Evolutionary conservation across 1,140 invertebrate species (phyloP).

Genomic region (Pectinophora gossypiella): DNA sequence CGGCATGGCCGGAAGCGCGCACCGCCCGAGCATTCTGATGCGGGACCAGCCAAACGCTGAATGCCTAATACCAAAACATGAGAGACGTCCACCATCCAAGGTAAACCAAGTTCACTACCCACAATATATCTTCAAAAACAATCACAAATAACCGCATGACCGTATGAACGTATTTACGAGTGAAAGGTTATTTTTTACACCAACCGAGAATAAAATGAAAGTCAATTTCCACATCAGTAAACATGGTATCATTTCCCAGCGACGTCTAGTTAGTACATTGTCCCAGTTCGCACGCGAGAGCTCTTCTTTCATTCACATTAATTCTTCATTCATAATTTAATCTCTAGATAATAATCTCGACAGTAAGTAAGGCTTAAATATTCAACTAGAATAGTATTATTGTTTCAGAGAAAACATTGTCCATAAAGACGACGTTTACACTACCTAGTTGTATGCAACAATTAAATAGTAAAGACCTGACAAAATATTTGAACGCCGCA

Average conservation of each 20-base stretch:
- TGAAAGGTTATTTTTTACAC: not conserved
- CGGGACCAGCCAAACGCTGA: not conserved
- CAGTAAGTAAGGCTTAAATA: not conserved
- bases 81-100: slow-evolving; percentile 15
- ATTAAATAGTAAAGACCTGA: too few species aligned
- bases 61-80: slow-evolving; percentile 5
- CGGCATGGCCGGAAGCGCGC: slow-evolving; percentile 34
- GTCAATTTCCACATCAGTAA: slow-evolving; percentile 1
- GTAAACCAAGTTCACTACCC: slow-evolving; percentile 6
- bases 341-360: not conserved
- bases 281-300: slow-evolving; percentile 10
- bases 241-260: not conserved
- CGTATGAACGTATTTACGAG: too few species aligned
- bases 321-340: slow-evolving; percentile 7
- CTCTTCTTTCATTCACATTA: not conserved
- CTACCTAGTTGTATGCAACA: too few species aligned
- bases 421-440: too few species aligned
- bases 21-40: slow-evolving; percentile 40
- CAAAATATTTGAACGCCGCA: too few species aligned
- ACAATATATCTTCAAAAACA: too few species aligned
- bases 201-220: not conserved
- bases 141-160: too few species aligned
- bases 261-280: not conserved
- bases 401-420: too few species aligned
- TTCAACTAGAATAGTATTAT: not conserved